Evolutionary conservation across 2,113 vertebrate genomes (phyloP), one percentile per base, ranked within the genome.

Genomic region (Paramormyrops kingsleyae): DNA sequence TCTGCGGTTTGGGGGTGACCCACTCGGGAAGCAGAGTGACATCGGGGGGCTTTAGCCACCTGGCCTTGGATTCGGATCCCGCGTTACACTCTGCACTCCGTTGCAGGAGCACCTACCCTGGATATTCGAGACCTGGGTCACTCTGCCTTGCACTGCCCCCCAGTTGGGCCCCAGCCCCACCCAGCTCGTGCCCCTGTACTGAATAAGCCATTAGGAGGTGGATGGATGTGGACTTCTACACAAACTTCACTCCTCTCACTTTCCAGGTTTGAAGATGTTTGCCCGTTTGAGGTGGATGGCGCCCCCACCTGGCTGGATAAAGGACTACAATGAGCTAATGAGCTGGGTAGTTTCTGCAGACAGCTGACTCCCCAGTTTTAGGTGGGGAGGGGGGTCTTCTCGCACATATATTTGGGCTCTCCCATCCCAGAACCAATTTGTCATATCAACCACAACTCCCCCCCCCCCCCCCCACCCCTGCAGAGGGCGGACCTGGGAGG

Each of bases 401-500:
- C 24, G 4, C n/a, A 56, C 5, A 62, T 84, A 17, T 24, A 80
- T 70, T 21, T 50, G 27, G 47, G 74, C 66, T 87, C 50, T 86
- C 84, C 83, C 31, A 9, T 91, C 31, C 8, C 87, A 8, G 50
- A 52, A 44, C 88, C 46, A 91, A n/a, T 92, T 95, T 94, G 92
- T 89, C 66, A 92, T 90, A 86, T 89, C 87, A 80, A 95, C 92
- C 27, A 90, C 90, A 94, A 93, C 91, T 27, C 89, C 91, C 89
- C 1, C 6, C 17, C 89, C 91, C 89, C 1, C 6, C 17, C 83
- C 90, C 7, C 91, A 77, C 92, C 94, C 94, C 94, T 92, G 91
- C 91, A 90, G 90, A 74, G 50, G 88, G 94, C 92, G 93, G 94
- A 94, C 92, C 89, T 87, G 92, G 93, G 47, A 84, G 89, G 80